Base-by-base conservation (phyloP, 2,888 invertebrate species). In the Meiosimyza platycephala region DNA sequence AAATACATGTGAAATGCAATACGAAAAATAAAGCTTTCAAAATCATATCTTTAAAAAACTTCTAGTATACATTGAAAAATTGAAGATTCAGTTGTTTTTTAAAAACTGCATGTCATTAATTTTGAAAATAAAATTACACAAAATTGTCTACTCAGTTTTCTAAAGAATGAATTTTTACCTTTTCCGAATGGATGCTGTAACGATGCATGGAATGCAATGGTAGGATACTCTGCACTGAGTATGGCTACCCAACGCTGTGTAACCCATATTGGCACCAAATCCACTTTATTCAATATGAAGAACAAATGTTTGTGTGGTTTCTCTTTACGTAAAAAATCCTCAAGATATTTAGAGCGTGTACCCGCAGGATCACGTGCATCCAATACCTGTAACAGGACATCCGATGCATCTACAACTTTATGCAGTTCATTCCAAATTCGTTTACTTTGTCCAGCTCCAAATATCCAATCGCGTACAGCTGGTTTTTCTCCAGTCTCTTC, bases 351-450 rank as follows among this genome's bases (percentile, higher is more conserved):
- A 74, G 97, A 97, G 70, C 99, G 91, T 0, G 99, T 99, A 3
- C 99, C 99, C 89, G 95, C 90, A 0, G 99, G 99, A 89, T 99
- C 98, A 77, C 99, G 91, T 0, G 98, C 98, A 89, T 99, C 99
- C 74, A 99, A 89, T 5, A 99, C 94, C 89, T 99, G 97, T 47
- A 99, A 88, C 16, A 99, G 88, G 6, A 99, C 98, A 90, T 99
- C 99, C 0, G 99, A 97, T 3, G 99, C 98, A 87, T 99, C 99
- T 71, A 99, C 93, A 47, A 99, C 99, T 90, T 99, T 99, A 85
- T 99, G 98, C 60, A 99, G 87, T 86, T 99, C 99, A 89, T 97
- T 98, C 99, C 99, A 99, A 82, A 99, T 98, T 79, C 99, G 91
- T 88, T 92, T 96, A 80, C 98, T 99, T 88, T 97, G 97, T 1